phyloP scores from a whole-genome alignment of 2,797 vertebrate genomes.

The Parauchenoglanis ngamensis region DNA sequence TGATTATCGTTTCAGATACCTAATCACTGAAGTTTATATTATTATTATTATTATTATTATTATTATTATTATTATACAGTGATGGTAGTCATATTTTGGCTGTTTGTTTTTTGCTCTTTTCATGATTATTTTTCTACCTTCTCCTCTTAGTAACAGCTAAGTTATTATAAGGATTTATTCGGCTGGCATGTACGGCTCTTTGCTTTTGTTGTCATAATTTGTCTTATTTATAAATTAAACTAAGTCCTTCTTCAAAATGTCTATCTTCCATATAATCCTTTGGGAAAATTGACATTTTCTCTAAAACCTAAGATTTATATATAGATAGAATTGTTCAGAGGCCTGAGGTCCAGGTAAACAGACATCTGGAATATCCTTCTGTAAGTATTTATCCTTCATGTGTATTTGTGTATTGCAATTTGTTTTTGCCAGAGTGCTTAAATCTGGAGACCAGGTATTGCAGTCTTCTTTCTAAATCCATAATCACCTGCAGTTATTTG shows the following conservation, averaged over 20 bases:
- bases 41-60: background rate
- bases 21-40: too few species aligned
- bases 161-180: background rate
- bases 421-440: background rate
- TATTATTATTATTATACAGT: background rate
- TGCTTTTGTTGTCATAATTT: background rate
- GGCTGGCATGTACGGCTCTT: background rate
- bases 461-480: slow-evolving; percentile 22
- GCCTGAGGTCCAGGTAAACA: background rate
- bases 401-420: background rate
- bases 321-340: background rate
- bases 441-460: background rate
- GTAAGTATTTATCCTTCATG: background rate
- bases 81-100: background rate
- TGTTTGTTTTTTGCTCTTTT: background rate
- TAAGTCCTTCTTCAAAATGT: background rate
- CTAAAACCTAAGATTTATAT: background rate
- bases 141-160: background rate
- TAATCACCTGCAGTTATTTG: slow-evolving; percentile 43
- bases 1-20: too few species aligned
- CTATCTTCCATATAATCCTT: background rate
- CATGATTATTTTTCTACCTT: background rate
- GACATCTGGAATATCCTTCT: background rate
- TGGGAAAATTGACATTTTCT: background rate
- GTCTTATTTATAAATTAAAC: background rate